phyloP scores from a whole-genome alignment of 1,140 invertebrate species.

The Papilio glaucus region DNA sequence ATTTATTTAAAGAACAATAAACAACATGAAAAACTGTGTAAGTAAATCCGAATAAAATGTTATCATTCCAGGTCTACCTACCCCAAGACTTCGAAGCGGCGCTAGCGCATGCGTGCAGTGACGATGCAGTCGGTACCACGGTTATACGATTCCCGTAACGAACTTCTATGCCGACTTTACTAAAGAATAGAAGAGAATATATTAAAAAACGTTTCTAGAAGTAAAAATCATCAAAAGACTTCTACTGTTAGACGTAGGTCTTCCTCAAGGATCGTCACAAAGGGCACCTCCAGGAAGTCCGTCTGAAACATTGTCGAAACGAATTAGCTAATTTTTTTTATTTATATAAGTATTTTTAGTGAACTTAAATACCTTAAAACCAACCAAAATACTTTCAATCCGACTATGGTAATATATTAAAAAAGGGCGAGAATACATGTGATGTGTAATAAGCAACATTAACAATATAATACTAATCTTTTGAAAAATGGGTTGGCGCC shows the following conservation, averaged over 20 bases:
- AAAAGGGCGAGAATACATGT: too few relatives aligned
- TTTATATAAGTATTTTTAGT: neutral
- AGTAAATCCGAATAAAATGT: neutral
- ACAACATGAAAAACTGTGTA: neutral
- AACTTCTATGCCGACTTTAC: neutral
- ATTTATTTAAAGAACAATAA: too few relatives aligned
- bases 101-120: conserved; percentile 86
- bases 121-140: conserved; percentile 89
- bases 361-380: neutral
- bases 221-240: neutral
- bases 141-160: conserved; percentile 87
- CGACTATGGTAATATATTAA: neutral
- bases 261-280: too few relatives aligned
- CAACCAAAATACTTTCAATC: too few relatives aligned
- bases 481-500: too few relatives aligned
- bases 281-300: neutral
- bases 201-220: neutral
- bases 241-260: neutral
- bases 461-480: too few relatives aligned
- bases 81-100: conserved; percentile 89
- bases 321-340: conserved; percentile 1
- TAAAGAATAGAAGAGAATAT: neutral
- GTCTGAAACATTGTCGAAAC: neutral
- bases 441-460: too few relatives aligned
- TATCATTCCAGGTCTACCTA: conserved; percentile 83